Evolutionary conservation across 2,797 vertebrate genomes (phyloP).

Genomic region (Graptemys geographica): DNA sequence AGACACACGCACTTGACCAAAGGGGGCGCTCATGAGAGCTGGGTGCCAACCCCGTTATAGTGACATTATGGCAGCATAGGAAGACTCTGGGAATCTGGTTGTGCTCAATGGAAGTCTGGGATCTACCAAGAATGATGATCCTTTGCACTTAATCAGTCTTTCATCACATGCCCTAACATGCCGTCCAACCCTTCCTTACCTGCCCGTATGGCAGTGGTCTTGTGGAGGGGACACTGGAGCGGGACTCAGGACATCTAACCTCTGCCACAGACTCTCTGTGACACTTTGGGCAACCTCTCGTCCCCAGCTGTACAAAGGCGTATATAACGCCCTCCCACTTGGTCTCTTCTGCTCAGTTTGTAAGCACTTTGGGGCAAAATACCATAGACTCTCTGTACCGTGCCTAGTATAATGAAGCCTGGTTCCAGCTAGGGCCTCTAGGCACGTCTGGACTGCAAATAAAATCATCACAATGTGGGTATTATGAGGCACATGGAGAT

Average conservation of each 20-base stretch:
- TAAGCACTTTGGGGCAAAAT: not conserved
- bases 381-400: not conserved
- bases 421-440: not conserved
- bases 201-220: rapidly evolving
- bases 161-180: rapidly evolving
- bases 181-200: not conserved
- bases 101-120: not conserved
- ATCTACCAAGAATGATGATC: not conserved
- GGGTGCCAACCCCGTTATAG: no score
- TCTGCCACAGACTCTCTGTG: rapidly evolving
- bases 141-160: rapidly evolving
- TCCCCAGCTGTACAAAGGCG: not conserved
- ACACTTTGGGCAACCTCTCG: rapidly evolving
- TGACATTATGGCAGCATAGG: rapidly evolving
- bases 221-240: rapidly evolving
- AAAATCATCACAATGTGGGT: not conserved
- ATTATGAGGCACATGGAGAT: rapidly evolving
- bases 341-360: rapidly evolving
- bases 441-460: rapidly evolving
- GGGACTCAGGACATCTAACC: rapidly evolving
- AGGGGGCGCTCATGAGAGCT: no score
- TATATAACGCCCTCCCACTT: rapidly evolving
- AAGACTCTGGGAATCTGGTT: rapidly evolving
- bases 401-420: rapidly evolving
- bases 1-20: no score